These are phyloP conservation scores for Oncopeltus fasciatus DNA, from an alignment of 1,140 invertebrate genomes.

Conservation along the genomic window DNA sequence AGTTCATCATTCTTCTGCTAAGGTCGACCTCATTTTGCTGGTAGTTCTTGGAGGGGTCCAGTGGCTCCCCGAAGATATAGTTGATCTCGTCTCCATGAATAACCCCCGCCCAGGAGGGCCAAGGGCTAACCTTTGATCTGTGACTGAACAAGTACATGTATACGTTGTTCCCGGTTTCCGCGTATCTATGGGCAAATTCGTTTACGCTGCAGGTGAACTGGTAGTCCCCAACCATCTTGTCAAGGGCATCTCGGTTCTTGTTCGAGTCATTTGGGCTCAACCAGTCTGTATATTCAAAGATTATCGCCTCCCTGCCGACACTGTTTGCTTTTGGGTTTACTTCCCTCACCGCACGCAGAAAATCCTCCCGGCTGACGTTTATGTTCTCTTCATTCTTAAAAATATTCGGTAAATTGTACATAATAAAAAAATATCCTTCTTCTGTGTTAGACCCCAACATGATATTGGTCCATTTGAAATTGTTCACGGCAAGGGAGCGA, in stretches of 20 bases:
- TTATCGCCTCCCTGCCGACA: slow-evolving; percentile 65
- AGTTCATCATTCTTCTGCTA: slow-evolving; percentile 76
- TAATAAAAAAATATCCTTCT: slow-evolving; percentile 87
- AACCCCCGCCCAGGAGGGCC: slow-evolving; percentile 91
- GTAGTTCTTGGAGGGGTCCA: slow-evolving; percentile 66
- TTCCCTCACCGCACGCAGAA: slow-evolving; percentile 57
- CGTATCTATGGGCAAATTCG: slow-evolving; percentile 75
- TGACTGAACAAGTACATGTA: slow-evolving; percentile 94
- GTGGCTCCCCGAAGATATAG: slow-evolving; percentile 84
- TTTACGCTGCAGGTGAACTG: slow-evolving; percentile 93
- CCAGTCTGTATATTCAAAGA: slow-evolving; percentile 88
- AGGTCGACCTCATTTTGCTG: slow-evolving; percentile 63
- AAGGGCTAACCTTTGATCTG: slow-evolving; percentile 64
- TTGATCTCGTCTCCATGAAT: slow-evolving; percentile 93
- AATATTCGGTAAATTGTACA: slow-evolving; percentile 74
- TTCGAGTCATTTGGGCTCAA: slow-evolving; percentile 68
- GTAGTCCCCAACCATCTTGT: slow-evolving; percentile 93
- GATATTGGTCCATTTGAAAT: slow-evolving; percentile 88
- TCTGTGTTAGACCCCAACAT: slow-evolving; percentile 86
- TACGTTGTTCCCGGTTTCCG: slow-evolving; percentile 73
- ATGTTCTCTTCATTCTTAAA: slow-evolving; percentile 73
- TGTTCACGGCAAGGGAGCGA: slow-evolving; percentile 51
- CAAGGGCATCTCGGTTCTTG: slow-evolving; percentile 67
- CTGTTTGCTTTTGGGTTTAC: slow-evolving; percentile 72
- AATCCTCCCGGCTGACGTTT: slow-evolving; percentile 60